Base-by-base conservation (phyloP, 2,888 invertebrate genomes). In the Shargacucullia verbasci region DNA sequence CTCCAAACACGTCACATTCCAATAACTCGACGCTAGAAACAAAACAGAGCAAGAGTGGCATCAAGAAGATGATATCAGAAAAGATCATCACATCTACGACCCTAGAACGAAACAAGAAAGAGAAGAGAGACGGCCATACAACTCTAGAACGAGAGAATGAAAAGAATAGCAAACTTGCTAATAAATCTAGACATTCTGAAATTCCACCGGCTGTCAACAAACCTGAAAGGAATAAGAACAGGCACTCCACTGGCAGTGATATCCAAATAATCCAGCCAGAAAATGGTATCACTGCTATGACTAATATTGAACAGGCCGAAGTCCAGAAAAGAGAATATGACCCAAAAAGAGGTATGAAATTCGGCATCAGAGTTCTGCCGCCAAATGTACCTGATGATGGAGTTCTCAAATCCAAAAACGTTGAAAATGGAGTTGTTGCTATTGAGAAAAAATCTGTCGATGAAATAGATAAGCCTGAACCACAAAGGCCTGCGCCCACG, bases 321-420 rank as follows among this genome's bases (percentile, higher is more conserved):
- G 80, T 88, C 0, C 95, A 95, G 76, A 95, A 95, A 79, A 90
- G 92, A 63, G 95, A 95, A 69, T 91, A 94, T 39, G 95, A 95
- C 58, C 88, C 92, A 0, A 95, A 94, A 69, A 94, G 94, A 59
- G 95, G 94, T 44, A 94, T 95, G 85, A 96, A 96, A 81, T 96
- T 96, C 52, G 96, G 96, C 0, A 95, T 96, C 49, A 93, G 96
- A 78, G 96, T 96, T 0, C 84, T 96, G 4, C 96, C 96, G 11
- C 94, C 94, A 5, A 94, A 94, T 59, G 88, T 94, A 33, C 94
- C 94, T 29, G 94, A 94, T 77, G 94, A 94, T 69, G 94, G 94
- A 27, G 89, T 94, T 0, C 73, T 94, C 12, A 94, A 89, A 72
- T 91, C 92, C 52, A 94, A 92, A 59, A 89, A 77, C 48, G 79